Base-by-base conservation (phyloP, 2,888 invertebrate genomes). In the Archips crataeganus region DNA sequence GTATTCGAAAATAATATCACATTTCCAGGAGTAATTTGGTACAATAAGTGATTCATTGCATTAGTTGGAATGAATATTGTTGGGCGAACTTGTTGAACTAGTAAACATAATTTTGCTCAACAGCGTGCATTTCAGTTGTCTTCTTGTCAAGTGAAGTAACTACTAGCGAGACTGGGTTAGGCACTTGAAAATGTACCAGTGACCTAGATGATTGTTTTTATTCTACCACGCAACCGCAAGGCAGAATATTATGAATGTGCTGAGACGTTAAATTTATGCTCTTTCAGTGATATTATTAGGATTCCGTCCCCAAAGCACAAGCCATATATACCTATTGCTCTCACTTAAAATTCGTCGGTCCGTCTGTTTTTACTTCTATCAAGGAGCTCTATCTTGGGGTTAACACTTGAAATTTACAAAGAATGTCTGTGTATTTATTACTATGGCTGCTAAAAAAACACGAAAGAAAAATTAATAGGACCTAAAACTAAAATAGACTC, bases 121-220 rank as follows among this genome's bases (percentile, higher is more conserved):
- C 51, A 15, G 51, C 51, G 8, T 51, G 49, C 65, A 71, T 71
- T 65, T 60, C 65, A 71, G 39, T 59, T 70, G 63, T 64, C 64
- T 54, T 71, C 51, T 54, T 66, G 71, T 71, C 60, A 60, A 51
- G 71, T 71, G 51, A 60, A 51, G 49, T 66, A 39, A 4, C 39
- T 5, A 51, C 71, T 34, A 32, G 34, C 34, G 59, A 59, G 60
- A 66, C 32, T 65, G 32, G 15, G 66, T 54, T 71, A 60, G 45
- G 45, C 42, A 54, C 60, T 71, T 66, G 36, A n/a, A 66, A 66
- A 66, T 71, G 49, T 32, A 32, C n/a, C 15, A 59, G 47, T 51
- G n/a, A 71, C 51, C 32, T 32, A 59, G 34, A 32, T 57, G 6
- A 1, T 59, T 59, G 34, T 34, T 59, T 34, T 54, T 54, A 54